A percentile compares a stretch with the other conserved stretches of the same genome.
These are phyloP conservation scores for Atta texana DNA, from an alignment of 1,140 invertebrate species.

Conservation along the genomic window DNA sequence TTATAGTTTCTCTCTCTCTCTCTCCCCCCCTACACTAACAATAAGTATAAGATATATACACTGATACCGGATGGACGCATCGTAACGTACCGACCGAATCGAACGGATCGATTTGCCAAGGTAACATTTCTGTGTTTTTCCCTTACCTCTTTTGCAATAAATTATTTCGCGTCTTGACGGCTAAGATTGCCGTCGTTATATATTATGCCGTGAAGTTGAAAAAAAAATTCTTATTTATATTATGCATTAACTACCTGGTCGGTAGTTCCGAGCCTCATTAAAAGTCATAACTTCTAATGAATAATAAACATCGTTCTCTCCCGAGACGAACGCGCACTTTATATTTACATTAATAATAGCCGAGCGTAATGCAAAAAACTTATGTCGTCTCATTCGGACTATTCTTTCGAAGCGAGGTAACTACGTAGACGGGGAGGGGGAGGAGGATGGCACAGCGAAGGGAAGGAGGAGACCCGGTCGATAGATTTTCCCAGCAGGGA, in stretches of 20 bases:
- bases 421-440: neutral
- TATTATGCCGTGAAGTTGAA: slow-evolving; percentile 71
- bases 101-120: slow-evolving; percentile 44
- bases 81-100: slow-evolving; percentile 39
- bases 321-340: slow-evolving; percentile 62
- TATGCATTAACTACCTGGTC: slow-evolving; percentile 65
- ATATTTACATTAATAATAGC: slow-evolving; percentile 65
- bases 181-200: slow-evolving; percentile 75
- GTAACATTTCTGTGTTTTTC: slow-evolving; percentile 25
- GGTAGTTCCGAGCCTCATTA: slow-evolving; percentile 62
- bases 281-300: slow-evolving; percentile 66
- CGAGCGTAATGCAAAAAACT: slow-evolving; percentile 62
- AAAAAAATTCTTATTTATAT: slow-evolving; percentile 66
- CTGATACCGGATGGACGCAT: slow-evolving; percentile 22
- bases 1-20: no score
- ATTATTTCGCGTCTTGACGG: slow-evolving; percentile 58
- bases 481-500: slow-evolving; percentile 50
- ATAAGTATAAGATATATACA: slow-evolving; percentile 15
- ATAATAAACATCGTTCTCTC: slow-evolving; percentile 65
- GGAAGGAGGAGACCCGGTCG: neutral
- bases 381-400: slow-evolving; percentile 64
- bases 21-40: neutral
- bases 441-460: neutral
- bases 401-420: slow-evolving; percentile 36
- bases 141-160: slow-evolving; percentile 17